These are phyloP conservation scores for Corydoras sp. DNA, from an alignment of 2,113 vertebrate genomes.

Conservation along the genomic window DNA sequence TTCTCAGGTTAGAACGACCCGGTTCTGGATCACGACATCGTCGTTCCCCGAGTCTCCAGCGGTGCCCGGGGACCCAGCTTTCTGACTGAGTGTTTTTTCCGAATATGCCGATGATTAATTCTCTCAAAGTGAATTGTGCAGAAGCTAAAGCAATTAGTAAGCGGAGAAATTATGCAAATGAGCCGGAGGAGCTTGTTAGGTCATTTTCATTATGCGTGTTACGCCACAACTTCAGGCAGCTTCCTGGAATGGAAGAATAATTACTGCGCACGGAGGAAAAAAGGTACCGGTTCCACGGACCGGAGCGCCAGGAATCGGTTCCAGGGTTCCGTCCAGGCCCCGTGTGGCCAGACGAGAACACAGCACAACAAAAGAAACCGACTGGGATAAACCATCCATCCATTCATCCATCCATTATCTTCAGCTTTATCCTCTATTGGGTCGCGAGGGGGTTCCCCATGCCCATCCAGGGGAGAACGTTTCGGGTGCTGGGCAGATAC, in stretches of 20 bases:
- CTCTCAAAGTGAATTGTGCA: slow-evolving; percentile 62
- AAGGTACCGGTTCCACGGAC: not conserved
- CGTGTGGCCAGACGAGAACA: no score
- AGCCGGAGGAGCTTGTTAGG: slow-evolving; percentile 69
- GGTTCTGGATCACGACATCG: no score
- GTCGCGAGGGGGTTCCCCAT: no score
- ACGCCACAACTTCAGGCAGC: slow-evolving; percentile 66
- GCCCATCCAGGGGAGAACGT: no score
- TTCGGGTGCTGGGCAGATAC: no score
- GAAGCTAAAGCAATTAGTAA: slow-evolving; percentile 74
- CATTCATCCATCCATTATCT: no score
- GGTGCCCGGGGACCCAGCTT: slow-evolving; percentile 47
- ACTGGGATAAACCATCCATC: no score
- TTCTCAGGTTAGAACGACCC: no score
- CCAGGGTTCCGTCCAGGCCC: no score
- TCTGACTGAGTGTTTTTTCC: slow-evolving; percentile 42
- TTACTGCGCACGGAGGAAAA: slow-evolving; percentile 49
- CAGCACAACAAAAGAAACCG: no score
- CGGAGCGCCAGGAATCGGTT: no score
- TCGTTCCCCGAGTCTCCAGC: slow-evolving; percentile 22
- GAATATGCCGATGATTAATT: slow-evolving; percentile 60
- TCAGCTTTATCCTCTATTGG: no score
- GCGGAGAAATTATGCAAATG: slow-evolving; percentile 71
- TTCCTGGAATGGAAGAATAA: slow-evolving; percentile 60
- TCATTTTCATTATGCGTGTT: slow-evolving; percentile 75